Evolutionary conservation across 1,140 invertebrate genomes (phyloP).

Genomic region (Ganaspis sp.): DNA sequence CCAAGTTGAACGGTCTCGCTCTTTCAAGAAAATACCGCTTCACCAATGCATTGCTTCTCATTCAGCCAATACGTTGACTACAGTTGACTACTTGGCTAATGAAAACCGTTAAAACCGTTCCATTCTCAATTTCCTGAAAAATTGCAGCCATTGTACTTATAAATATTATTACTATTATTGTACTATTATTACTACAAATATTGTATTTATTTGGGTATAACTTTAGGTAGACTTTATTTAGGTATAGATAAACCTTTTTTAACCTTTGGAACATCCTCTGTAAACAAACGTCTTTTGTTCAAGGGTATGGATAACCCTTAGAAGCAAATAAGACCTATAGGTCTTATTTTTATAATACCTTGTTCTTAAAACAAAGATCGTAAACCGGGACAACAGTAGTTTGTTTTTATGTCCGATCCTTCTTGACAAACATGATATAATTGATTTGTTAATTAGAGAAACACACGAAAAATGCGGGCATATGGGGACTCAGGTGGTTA

Average conservation of each 20-base stretch:
- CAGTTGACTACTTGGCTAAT: not conserved
- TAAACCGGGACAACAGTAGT: constrained; percentile 47
- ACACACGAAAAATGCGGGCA: constrained; percentile 51
- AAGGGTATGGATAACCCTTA: too few species aligned
- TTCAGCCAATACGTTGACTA: not conserved
- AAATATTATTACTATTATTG: too few species aligned
- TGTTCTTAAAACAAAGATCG: constrained; percentile 55
- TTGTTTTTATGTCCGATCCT: constrained; percentile 54
- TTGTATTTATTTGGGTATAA: too few species aligned
- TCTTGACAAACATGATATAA: constrained; percentile 55
- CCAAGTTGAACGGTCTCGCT: constrained; percentile 49
- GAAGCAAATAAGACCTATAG: too few species aligned
- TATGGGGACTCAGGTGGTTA: constrained; percentile 49
- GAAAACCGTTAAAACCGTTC: constrained; percentile 3
- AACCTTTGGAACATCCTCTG: too few species aligned
- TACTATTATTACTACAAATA: too few species aligned
- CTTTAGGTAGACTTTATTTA: too few species aligned
- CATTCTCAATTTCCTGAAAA: not conserved
- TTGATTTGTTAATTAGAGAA: constrained; percentile 48
- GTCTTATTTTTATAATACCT: too few species aligned
- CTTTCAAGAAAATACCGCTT: constrained; percentile 55
- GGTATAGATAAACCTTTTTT: too few species aligned
- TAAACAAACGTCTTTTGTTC: too few species aligned
- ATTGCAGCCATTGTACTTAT: not conserved
- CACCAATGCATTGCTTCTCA: constrained; percentile 29